Percentiles rank a stretch among this genome's conserved stretches.
phyloP scores from a whole-genome alignment of 1,140 invertebrate species.

The Achatina immaculata region DNA sequence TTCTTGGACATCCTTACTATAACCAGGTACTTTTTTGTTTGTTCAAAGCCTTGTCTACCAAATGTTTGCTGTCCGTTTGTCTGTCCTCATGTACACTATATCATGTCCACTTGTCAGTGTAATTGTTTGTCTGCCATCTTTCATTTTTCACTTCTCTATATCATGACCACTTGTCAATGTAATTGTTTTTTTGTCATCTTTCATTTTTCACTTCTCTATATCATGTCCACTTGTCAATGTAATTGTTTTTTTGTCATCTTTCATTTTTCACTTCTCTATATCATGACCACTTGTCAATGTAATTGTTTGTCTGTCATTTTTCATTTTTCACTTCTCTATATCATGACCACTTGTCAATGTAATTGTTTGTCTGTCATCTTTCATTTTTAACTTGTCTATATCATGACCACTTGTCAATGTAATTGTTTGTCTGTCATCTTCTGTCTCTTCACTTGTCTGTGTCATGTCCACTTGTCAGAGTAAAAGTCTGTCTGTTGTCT shows the following conservation, averaged over 20 bases:
- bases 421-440: background rate
- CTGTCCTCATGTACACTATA: too few species aligned
- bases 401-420: background rate
- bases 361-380: background rate
- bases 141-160: too few species aligned
- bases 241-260: background rate
- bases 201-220: too few species aligned
- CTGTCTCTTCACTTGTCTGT: too few species aligned
- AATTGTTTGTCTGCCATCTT: background rate
- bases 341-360: background rate
- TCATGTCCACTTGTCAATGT: background rate
- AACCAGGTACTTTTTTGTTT: background rate
- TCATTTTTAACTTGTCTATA: too few species aligned
- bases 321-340: too few species aligned
- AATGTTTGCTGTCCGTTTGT: background rate
- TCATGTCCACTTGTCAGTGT: background rate
- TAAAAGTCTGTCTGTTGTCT: background rate
- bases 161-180: background rate
- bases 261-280: too few species aligned
- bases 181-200: background rate
- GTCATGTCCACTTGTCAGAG: background rate
- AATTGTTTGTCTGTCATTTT: background rate
- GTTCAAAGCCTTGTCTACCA: background rate
- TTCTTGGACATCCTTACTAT: background rate
- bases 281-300: background rate